A percentile compares a stretch with the other conserved stretches of the same genome.
These are phyloP conservation scores for Cotesia glomerata DNA, from an alignment of 1,140 invertebrate species.

Conservation along the genomic window DNA sequence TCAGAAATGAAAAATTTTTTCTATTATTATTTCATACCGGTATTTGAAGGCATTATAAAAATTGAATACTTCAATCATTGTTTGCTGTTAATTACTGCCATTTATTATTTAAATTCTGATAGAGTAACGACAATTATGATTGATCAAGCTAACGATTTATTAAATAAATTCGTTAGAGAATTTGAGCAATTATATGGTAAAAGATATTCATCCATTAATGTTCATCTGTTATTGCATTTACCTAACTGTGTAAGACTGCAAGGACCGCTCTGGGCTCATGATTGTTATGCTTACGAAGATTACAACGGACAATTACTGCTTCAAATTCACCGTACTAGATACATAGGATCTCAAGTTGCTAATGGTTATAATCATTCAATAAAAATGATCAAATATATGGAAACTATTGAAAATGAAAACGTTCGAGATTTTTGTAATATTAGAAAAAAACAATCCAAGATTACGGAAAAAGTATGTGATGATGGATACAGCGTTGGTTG, in stretches of 20 bases:
- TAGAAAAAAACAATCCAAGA: background rate
- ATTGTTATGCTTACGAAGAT: background rate
- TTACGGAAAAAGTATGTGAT: background rate
- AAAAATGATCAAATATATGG: background rate
- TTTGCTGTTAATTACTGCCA: constrained; percentile 2
- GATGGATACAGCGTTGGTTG: background rate
- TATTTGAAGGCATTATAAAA: constrained; percentile 19
- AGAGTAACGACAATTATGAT: background rate
- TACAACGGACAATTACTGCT: background rate
- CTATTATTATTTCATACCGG: constrained; percentile 24
- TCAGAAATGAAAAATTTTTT: constrained; percentile 29
- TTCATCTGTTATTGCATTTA: constrained; percentile 34
- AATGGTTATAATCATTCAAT: background rate
- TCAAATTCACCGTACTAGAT: background rate
- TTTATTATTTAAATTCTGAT: constrained; percentile 9
- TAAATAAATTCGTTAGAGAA: constrained; percentile 24
- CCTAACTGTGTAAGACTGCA: constrained; percentile 29
- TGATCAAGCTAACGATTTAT: background rate
- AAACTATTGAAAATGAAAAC: background rate
- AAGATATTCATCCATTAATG: constrained; percentile 21
- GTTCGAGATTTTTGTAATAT: background rate
- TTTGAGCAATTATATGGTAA: constrained; percentile 20
- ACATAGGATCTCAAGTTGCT: background rate
- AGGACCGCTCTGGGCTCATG: constrained; percentile 25
- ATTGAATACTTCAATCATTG: constrained; percentile 27